These are phyloP conservation scores for Megaceryle alcyon DNA, from an alignment of 2,797 vertebrate genomes.

Conservation along the genomic window DNA sequence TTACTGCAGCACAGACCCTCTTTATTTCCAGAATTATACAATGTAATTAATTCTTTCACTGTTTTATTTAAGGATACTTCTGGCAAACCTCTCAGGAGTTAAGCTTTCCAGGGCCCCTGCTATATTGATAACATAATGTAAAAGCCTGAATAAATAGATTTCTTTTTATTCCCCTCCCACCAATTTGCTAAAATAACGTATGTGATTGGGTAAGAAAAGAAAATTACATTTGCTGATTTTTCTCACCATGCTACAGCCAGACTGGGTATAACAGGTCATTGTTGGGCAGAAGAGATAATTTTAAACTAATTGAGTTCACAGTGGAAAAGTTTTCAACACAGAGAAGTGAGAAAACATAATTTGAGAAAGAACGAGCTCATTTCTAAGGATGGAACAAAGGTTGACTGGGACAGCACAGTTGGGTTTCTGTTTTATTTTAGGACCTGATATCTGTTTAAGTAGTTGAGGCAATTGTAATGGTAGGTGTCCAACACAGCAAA, in stretches of 20 bases:
- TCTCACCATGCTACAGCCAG: background rate
- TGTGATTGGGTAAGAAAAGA: background rate
- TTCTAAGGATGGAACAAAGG: background rate
- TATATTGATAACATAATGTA: background rate
- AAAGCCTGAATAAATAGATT: background rate
- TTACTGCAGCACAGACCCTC: background rate
- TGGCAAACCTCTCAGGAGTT: background rate
- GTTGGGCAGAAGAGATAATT: background rate
- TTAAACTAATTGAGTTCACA: background rate
- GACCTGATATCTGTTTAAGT: background rate
- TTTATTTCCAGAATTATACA: background rate
- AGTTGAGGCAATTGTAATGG: background rate
- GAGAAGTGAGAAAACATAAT: background rate
- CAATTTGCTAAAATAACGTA: background rate
- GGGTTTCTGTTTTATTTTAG: background rate
- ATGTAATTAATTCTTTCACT: background rate
- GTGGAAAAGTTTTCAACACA: background rate
- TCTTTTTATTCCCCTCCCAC: background rate
- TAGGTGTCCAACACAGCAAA: background rate
- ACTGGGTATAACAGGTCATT: slow-evolving; percentile 22
- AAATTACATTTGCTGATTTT: background rate
- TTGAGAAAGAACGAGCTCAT: background rate
- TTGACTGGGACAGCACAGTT: background rate
- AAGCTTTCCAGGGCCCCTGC: background rate
- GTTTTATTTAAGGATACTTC: background rate